Percentiles rank a stretch among this genome's conserved stretches.
These are phyloP conservation scores for Stratiomys singularior DNA, from an alignment of 2,888 invertebrate species.

Conservation along the genomic window DNA sequence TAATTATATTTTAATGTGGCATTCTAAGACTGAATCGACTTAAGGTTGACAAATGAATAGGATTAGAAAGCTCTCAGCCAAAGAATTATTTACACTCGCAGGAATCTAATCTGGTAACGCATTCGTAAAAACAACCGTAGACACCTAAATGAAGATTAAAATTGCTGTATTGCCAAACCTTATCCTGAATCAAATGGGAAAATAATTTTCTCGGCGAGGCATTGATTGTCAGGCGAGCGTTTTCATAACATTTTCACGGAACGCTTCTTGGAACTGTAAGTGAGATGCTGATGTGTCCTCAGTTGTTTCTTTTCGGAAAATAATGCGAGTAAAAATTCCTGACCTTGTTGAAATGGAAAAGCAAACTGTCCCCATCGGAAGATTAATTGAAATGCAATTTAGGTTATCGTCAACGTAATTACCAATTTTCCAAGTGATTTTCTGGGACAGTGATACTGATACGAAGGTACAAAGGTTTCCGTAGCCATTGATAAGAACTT, in stretches of 20 bases:
- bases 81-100: too few species aligned
- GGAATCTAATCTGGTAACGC: too few species aligned
- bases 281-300: conserved; percentile 27
- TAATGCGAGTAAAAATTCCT: conserved; percentile 1
- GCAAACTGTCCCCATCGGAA: conserved; percentile 28
- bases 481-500: background rate
- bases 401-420: conserved; percentile 26
- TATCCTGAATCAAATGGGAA: conserved; percentile 1
- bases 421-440: conserved; percentile 37
- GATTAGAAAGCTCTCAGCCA: background rate
- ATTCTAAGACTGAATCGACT: background rate
- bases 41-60: conserved; percentile 22
- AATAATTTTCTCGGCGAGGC: conserved; percentile 21
- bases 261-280: background rate
- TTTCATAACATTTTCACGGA: background rate
- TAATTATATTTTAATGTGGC: conserved; percentile 27
- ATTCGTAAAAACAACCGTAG: too few species aligned
- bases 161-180: too few species aligned
- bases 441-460: background rate
- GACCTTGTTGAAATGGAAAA: conserved; percentile 14
- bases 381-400: conserved; percentile 44
- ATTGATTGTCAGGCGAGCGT: background rate
- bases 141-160: too few species aligned
- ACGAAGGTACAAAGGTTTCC: background rate
- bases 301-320: background rate